Percentiles rank a stretch among this genome's conserved stretches.
Conservation (phyloP, 2,888 invertebrate genomes). For the Linyphia triangularis region DNA sequence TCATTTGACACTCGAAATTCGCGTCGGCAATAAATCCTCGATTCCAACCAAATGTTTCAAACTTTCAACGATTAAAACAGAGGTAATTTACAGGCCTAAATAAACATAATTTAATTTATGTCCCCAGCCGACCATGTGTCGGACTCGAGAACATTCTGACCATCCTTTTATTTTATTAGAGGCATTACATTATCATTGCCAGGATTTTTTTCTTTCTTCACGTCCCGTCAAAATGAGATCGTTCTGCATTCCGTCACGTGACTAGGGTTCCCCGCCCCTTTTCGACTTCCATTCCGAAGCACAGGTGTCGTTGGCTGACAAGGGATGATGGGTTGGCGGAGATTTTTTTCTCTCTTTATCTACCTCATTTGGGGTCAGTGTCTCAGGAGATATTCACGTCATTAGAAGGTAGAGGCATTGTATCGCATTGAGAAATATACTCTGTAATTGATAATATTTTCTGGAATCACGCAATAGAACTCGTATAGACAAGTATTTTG, state of each 20-base stretch:
- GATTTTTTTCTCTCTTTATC: constrained; percentile 17
- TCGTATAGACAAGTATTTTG: no score
- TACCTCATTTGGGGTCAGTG: constrained; percentile 49
- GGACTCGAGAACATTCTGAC: not conserved
- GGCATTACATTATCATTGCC: constrained; percentile 47
- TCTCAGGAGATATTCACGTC: constrained; percentile 49
- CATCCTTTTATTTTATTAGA: constrained; percentile 43
- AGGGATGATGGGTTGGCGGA: constrained; percentile 30
- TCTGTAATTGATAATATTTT: not conserved
- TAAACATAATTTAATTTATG: constrained; percentile 15
- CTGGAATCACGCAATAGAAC: no score
- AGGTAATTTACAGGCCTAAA: not conserved
- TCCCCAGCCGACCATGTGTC: not conserved
- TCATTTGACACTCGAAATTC: constrained; percentile 28
- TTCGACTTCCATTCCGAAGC: constrained; percentile 16
- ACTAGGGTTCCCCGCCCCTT: constrained; percentile 7
- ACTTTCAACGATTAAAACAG: not conserved
- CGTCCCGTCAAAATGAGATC: constrained; percentile 18
- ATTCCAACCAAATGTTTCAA: not conserved
- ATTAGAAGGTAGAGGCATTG: constrained; percentile 12
- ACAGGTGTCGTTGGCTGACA: constrained; percentile 52
- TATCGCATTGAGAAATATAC: not conserved
- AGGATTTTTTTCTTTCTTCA: constrained; percentile 1
- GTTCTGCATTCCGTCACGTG: constrained; percentile 69
- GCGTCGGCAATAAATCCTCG: constrained; percentile 10